Percentiles rank a stretch among this genome's conserved stretches.
Conservation (phyloP, 2,888 invertebrate species). For the Trichogramma dendrolimi region DNA sequence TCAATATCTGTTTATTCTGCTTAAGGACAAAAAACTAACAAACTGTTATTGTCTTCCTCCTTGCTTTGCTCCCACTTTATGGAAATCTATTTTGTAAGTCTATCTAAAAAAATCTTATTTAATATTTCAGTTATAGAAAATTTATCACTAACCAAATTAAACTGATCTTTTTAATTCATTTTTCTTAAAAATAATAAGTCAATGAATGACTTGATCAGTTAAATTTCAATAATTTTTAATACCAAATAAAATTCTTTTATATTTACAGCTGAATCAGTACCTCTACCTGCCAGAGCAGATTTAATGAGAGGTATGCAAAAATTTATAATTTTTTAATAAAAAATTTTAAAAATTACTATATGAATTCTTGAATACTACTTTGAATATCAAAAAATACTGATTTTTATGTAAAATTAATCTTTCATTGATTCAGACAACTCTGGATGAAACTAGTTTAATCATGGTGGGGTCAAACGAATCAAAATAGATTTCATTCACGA, state of each 20-base stretch:
- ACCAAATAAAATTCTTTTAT: constrained; percentile 6
- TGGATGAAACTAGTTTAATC: too few relatives aligned
- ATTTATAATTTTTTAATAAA: constrained; percentile 8
- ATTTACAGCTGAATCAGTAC: constrained; percentile 70
- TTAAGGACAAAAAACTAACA: constrained; percentile 26
- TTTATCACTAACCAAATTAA: too few relatives aligned
- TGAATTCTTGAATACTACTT: neutral
- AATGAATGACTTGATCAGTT: constrained; percentile 8
- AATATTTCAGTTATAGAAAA: neutral
- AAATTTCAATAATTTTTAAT: neutral
- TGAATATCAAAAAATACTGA: neutral
- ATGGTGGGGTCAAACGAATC: too few relatives aligned
- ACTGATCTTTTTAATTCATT: too few relatives aligned
- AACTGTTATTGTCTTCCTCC: constrained; percentile 32
- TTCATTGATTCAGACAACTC: too few relatives aligned
- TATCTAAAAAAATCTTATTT: constrained; percentile 26
- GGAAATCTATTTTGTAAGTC: constrained; percentile 44
- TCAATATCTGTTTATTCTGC: constrained; percentile 22
- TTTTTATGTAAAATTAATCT: neutral
- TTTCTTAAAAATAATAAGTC: neutral
- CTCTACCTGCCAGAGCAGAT: constrained; percentile 63
- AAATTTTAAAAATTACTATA: constrained; percentile 4
- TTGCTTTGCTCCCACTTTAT: constrained; percentile 39
- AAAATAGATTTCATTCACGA: too few relatives aligned
- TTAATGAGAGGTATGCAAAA: constrained; percentile 61